Percentiles rank a stretch among this genome's conserved stretches.
phyloP scores from a whole-genome alignment of 2,797 vertebrate genomes.

The Mormyrus hasselquistii region DNA sequence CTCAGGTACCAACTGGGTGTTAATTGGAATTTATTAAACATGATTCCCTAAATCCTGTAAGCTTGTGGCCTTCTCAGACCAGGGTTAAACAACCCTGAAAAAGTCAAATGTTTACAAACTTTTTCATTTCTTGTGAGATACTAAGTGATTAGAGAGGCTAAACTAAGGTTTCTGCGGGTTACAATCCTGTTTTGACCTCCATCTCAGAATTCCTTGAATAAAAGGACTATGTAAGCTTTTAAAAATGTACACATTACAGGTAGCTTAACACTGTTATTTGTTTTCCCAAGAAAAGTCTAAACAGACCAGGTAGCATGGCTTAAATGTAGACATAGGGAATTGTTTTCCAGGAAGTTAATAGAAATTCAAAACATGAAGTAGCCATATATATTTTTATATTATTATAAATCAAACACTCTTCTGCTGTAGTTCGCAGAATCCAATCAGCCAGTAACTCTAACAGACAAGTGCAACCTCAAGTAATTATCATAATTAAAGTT shows the following conservation, averaged over 20 bases:
- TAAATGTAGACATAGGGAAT: background rate
- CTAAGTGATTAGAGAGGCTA: background rate
- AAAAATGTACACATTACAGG: background rate
- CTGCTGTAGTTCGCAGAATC: background rate
- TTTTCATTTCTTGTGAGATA: background rate
- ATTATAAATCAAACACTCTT: background rate
- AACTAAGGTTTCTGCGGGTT: background rate
- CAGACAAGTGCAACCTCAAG: background rate
- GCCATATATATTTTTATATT: background rate
- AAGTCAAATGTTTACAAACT: background rate
- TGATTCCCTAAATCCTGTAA: background rate
- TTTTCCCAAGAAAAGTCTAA: background rate
- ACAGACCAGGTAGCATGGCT: background rate
- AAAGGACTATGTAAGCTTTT: background rate
- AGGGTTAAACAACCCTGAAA: background rate
- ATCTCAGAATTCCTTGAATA: background rate
- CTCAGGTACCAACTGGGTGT: background rate
- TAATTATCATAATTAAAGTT: background rate
- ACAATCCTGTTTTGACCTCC: background rate
- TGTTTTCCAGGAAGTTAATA: background rate
- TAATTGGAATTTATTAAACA: constrained; percentile 5
- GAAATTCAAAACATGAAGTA: background rate
- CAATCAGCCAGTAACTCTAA: background rate
- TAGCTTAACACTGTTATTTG: background rate
- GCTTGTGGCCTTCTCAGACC: background rate